These are phyloP conservation scores for Saguinus imperator DNA, from an alignment of 2,113 vertebrate genomes.

Conservation along the genomic window DNA sequence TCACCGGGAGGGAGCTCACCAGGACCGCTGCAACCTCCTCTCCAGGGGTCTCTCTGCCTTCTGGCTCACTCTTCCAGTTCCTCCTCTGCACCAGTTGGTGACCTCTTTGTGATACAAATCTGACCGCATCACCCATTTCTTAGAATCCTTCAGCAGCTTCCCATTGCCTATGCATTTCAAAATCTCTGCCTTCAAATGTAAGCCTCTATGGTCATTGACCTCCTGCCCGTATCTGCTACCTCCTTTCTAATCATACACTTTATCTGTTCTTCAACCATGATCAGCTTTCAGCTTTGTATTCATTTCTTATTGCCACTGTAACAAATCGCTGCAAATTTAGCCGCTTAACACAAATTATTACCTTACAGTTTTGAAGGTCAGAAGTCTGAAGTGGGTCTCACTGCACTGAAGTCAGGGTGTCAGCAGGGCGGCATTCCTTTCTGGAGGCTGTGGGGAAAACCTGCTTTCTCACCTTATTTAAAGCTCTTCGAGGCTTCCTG, in stretches of 20 bases:
- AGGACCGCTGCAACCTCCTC: not conserved
- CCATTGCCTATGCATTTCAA: not conserved
- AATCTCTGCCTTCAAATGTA: not conserved
- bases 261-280: not conserved
- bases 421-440: not conserved
- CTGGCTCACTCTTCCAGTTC: not conserved
- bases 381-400: not conserved
- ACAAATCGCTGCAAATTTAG: not conserved
- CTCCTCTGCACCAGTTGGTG: not conserved
- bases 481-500: not conserved
- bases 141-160: not conserved
- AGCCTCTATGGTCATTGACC: not conserved
- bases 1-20: not conserved
- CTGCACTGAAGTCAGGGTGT: not conserved
- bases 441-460: not conserved
- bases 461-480: not conserved
- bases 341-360: not conserved
- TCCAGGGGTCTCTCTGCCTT: not conserved
- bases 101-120: not conserved
- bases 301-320: not conserved
- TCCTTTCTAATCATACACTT: not conserved
- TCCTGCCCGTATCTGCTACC: too few species aligned
- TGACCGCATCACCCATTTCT: not conserved
- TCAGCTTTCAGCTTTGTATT: not conserved
- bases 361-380: not conserved